Evolutionary conservation across 2,797 vertebrate species (phyloP).

Genomic region (Atherinosoma microstoma): DNA sequence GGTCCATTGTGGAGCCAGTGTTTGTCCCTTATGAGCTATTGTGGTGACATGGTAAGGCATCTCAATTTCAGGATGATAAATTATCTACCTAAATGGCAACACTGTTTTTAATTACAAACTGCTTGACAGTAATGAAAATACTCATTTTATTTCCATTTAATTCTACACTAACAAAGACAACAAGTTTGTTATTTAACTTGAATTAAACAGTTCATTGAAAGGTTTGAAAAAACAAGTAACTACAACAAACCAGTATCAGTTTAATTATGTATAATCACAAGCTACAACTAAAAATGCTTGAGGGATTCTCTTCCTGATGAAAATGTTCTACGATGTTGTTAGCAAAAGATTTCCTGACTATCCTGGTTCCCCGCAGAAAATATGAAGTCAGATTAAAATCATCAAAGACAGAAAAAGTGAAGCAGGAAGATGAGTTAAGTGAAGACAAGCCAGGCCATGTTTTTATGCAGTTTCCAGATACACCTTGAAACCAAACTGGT

Average conservation of each 20-base stretch:
- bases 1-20: too few relatives aligned
- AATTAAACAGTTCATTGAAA: too few relatives aligned
- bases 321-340: background rate
- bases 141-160: too few relatives aligned
- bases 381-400: conserved; percentile 31
- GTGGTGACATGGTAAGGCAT: background rate
- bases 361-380: conserved; percentile 29
- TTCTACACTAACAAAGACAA: too few relatives aligned
- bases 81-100: too few relatives aligned
- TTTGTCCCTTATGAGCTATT: background rate
- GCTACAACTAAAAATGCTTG: background rate
- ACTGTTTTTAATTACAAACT: too few relatives aligned
- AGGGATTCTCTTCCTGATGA: background rate
- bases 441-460: background rate
- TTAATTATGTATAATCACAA: background rate
- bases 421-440: conserved; percentile 32
- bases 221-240: background rate
- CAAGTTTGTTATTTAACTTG: too few relatives aligned
- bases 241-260: background rate
- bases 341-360: background rate
- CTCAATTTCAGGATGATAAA: too few relatives aligned
- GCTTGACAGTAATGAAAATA: too few relatives aligned
- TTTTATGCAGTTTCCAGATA: background rate
- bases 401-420: conserved; percentile 12
- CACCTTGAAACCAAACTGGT: conserved; percentile 23